Conservation (phyloP, 1,140 invertebrate species). For the Liolophura sinensis region DNA sequence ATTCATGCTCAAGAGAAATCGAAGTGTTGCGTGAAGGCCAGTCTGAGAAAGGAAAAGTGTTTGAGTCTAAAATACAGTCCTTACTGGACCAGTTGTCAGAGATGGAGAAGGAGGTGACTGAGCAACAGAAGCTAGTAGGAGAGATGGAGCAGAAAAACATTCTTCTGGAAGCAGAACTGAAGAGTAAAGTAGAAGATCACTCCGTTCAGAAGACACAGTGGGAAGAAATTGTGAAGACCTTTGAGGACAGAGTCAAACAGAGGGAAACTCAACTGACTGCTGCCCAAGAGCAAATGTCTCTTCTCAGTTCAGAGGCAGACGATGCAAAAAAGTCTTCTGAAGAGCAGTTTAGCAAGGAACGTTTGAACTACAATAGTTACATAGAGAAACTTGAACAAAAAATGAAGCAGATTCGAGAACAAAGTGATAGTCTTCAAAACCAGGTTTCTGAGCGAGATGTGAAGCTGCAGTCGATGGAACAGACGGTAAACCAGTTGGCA, state of each 20-base stretch:
- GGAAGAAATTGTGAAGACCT: too few relatives aligned
- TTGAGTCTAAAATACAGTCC: slow-evolving; percentile 29
- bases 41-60: slow-evolving; percentile 24
- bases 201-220: too few relatives aligned
- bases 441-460: not conserved
- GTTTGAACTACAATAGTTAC: not conserved
- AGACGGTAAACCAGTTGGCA: not conserved
- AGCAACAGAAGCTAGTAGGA: slow-evolving; percentile 18
- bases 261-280: not conserved
- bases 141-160: slow-evolving; percentile 11
- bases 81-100: slow-evolving; percentile 31
- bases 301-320: slow-evolving; percentile 2
- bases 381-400: not conserved
- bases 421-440: not conserved
- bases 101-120: slow-evolving; percentile 29
- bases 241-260: not conserved
- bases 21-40: slow-evolving; percentile 25
- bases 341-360: not conserved
- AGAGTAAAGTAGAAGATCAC: not conserved
- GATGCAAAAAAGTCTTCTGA: not conserved
- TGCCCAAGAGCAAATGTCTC: not conserved
- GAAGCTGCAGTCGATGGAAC: too few relatives aligned
- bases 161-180: slow-evolving; percentile 4
- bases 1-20: slow-evolving; percentile 12
- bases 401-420: not conserved